Base-by-base conservation (phyloP, 2,113 vertebrate genomes). In the Rhinopomastus cyanomelas region DNA sequence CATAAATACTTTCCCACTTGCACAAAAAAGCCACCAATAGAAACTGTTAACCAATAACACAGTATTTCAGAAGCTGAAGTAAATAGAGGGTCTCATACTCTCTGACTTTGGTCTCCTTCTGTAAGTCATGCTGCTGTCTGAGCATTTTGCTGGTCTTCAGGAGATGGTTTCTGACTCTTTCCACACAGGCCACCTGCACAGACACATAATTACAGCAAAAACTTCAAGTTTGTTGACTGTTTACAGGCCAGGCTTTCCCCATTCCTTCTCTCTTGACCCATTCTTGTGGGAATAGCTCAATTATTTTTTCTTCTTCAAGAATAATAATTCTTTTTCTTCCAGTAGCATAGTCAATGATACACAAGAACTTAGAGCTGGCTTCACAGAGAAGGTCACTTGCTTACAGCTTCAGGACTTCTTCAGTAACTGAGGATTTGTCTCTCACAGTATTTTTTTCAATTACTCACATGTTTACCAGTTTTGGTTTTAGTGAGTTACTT, bases 141-240 rank as follows among this genome's bases (percentile, higher is more conserved):
- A 99, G 96, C 44, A 92, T 95, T 96, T 98, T 98, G 89, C 98
- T 97, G 52, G 97, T 97, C 97, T 98, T 99, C 71, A 99, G 95
- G 49, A 99, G 97, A 72, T 97, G 95, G 65, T 92, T 97, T 96
- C 97, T 98, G 42, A 98, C 90, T 88, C 96, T 96, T 55, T 87
- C 85, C 42, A 96, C 53, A 44, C 96, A 97, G 44, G 96, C 93
- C 39, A 86, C 87, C 99, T 99, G 94, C 51, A 92, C 90, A 80
- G 12, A 95, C 39, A 92, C 51, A 92, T 13, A 92, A 91, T 65
- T 67, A 82, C 79, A 80, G 71, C 8, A 90, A 37, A 39, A 65
- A 49, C 48, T 85, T 94, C 22, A 57, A 61, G 23, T 30, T 16
- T 37, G 13, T 22, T 84, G 39, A 39, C 16, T 25, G 9, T 18